A percentile compares a stretch with the other conserved stretches of the same genome.
Conservation (phyloP, 2,113 vertebrate species). For the Sarotherodon lohbergeri region DNA sequence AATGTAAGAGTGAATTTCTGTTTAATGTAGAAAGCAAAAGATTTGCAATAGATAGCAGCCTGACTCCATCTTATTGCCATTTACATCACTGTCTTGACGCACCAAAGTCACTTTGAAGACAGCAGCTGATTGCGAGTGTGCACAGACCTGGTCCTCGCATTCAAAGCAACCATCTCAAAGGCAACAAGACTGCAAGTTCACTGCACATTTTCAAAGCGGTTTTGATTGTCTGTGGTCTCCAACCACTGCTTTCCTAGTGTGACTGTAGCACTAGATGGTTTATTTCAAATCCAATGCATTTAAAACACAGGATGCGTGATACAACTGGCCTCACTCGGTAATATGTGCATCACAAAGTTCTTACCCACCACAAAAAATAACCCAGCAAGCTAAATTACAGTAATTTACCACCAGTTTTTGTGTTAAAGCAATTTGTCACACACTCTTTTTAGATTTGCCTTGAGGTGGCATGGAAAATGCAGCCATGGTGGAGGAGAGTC, state of each 20-base stretch:
- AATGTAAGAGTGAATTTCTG: not conserved
- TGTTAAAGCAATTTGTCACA: not conserved
- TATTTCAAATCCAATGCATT: not conserved
- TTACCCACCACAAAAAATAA: not conserved
- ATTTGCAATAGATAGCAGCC: not conserved
- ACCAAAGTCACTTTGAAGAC: not conserved
- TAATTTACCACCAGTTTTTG: not conserved
- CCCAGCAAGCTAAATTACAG: not conserved
- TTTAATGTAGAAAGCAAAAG: not conserved
- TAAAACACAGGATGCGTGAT: not conserved
- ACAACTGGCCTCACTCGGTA: not conserved
- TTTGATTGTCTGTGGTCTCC: not conserved
- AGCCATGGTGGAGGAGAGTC: not conserved
- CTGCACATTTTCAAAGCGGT: not conserved
- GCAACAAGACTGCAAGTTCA: not conserved
- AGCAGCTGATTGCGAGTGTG: not conserved
- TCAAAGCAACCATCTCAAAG: not conserved
- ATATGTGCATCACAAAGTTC: not conserved
- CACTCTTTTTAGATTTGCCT: not conserved
- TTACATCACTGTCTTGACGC: not conserved
- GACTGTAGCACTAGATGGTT: not conserved
- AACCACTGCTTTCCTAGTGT: not conserved
- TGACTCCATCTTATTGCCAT: not conserved
- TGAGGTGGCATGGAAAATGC: not conserved
- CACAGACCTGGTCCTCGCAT: not conserved